These are phyloP conservation scores for Trilocha varians DNA, from an alignment of 2,888 invertebrate genomes.

Conservation along the genomic window DNA sequence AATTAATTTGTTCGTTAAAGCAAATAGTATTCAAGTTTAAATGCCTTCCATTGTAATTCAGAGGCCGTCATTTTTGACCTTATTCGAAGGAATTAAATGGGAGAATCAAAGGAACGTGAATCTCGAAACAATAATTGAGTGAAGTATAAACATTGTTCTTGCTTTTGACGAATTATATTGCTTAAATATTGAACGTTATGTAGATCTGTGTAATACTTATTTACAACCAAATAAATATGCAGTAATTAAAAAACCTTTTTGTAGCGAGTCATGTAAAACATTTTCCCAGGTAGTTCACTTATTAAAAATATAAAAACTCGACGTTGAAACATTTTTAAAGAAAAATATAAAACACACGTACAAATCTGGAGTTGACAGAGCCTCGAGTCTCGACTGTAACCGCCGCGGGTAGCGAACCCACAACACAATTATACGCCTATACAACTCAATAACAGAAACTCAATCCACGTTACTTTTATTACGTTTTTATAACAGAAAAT, in stretches of 20 bases:
- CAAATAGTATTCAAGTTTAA: neutral
- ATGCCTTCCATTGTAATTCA: conserved; percentile 2
- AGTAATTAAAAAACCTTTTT: too few species aligned
- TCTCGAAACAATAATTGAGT: neutral
- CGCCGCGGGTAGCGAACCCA: conserved; percentile 16
- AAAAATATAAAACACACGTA: conserved; percentile 37
- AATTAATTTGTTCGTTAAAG: neutral
- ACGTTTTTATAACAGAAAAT: conserved; percentile 5
- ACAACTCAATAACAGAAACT: too few species aligned
- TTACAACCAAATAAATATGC: too few species aligned
- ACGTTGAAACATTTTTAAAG: conserved; percentile 10
- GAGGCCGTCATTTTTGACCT: conserved; percentile 2
- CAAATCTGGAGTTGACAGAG: conserved; percentile 55
- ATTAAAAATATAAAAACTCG: neutral
- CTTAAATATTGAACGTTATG: too few species aligned
- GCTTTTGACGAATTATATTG: neutral
- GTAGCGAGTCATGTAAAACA: too few species aligned
- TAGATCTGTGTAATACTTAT: too few species aligned
- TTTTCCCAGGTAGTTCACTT: too few species aligned
- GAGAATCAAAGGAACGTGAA: neutral
- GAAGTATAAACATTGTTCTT: neutral
- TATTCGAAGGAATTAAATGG: neutral
- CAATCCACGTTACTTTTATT: neutral
- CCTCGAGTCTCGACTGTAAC: conserved; percentile 29
- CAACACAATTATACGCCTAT: conserved; percentile 1